Evolutionary conservation across 2,797 vertebrate genomes (phyloP), one percentile per base, ranked within the genome.

Genomic region (Anabacerthia variegaticeps): DNA sequence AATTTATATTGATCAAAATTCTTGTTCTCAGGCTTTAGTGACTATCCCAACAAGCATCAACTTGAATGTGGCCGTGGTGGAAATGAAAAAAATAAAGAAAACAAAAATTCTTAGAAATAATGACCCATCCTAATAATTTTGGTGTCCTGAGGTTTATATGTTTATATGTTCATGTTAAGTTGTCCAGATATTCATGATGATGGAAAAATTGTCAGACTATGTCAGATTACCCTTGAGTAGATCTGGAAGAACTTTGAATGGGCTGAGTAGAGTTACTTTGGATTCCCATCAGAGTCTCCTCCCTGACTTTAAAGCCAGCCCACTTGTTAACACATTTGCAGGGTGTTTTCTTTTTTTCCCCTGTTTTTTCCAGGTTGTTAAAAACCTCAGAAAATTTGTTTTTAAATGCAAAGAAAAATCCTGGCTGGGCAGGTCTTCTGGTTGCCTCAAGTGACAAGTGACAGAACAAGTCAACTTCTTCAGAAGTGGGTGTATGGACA

Each of bases 371-470:
- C 62, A 74, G 26, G 14, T n/a, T 54, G 27, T 32, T 34, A 22
- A 78, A 89, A 74, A 44, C 23, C 21, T 66, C 14, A 6, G n/a
- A 85, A 76, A 59, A 28, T 2, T 4, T 36, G 21, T 10, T 32
- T 68, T 82, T 44, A 59, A 65, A 61, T 19, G 22, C 19, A 67
- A 52, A 68, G 4, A 8, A 87, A 73, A 72, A 41, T 11, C 13
- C 8, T 24, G 3, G 2, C 14, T 36, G 37, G 10, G 24, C 9
- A 41, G 18, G 32, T 32, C 7, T 73, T 17, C 21, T 2, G 0
- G 28, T 56, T 59, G 30, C 48, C 19, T 67, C 5, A 5, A 48
- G 37, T 21, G 36, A 9, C 7, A 26, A 68, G 32, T 10, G n/a
- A 44, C 21, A 39, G 49, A 36, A 75, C 44, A 12, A 69, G 17